Conservation (phyloP, 2,113 vertebrate genomes). For the Chloroceryle aenea region DNA sequence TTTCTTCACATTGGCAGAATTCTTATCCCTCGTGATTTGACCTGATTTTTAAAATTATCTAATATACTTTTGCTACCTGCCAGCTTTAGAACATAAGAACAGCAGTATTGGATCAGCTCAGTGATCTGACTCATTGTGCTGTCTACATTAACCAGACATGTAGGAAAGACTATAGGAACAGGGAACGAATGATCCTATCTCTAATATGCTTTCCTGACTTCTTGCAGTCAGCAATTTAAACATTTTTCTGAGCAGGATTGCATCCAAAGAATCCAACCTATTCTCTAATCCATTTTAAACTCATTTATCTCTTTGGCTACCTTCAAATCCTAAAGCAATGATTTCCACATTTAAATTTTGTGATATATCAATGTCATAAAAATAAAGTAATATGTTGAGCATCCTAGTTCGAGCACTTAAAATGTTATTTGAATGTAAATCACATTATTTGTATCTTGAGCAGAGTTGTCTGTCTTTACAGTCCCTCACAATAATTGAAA, state of each 20-base stretch:
- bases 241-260: neutral
- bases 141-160: neutral
- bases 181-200: neutral
- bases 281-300: constrained; percentile 7
- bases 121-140: neutral
- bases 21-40: neutral
- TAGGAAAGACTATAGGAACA: neutral
- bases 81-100: neutral
- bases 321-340: neutral
- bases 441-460: constrained; percentile 34
- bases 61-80: neutral
- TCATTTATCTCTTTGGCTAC: neutral
- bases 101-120: neutral
- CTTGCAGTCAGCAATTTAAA: neutral
- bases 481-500: neutral
- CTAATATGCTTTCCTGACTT: neutral
- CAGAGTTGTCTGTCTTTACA: neutral
- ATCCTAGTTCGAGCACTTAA: constrained; percentile 3
- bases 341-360: neutral
- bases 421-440: constrained; percentile 45
- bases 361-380: neutral
- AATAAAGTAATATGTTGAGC: neutral
- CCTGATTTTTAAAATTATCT: constrained; percentile 34
- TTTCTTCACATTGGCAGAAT: neutral
- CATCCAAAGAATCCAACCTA: neutral